Conservation (phyloP, 2,888 invertebrate species). For the Coenonympha glycerion region DNA sequence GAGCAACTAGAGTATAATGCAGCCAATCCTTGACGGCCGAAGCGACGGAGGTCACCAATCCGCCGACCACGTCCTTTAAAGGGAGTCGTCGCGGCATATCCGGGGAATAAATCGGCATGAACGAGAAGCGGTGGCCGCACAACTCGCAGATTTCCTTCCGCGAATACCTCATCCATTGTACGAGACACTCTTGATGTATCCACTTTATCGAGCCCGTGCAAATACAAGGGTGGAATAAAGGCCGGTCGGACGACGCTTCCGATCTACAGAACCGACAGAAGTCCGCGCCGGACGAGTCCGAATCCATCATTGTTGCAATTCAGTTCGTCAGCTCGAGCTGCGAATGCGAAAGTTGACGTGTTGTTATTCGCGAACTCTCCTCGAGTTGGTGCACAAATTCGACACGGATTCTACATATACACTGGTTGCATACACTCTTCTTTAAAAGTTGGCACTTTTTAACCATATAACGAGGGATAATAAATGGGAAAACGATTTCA, state of each 20-base stretch:
- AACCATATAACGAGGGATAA: constrained; percentile 29
- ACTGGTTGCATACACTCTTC: constrained; percentile 5
- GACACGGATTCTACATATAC: constrained; percentile 8
- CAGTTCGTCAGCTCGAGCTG: constrained; percentile 65
- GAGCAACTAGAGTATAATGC: constrained; percentile 96
- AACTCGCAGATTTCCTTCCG: constrained; percentile 99
- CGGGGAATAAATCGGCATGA: constrained; percentile 99
- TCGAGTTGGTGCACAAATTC: constrained; percentile 2
- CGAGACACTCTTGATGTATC: constrained; percentile 98
- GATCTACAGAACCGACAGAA: constrained; percentile 99
- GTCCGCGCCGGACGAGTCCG: constrained; percentile 80
- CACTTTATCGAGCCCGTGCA: constrained; percentile 99
- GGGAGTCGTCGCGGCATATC: constrained; percentile 99
- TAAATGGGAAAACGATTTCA: constrained; percentile 22
- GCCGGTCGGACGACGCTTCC: constrained; percentile 93
- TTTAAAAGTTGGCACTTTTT: constrained; percentile 2
- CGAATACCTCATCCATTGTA: constrained; percentile 99
- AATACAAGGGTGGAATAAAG: constrained; percentile 98
- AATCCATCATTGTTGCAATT: constrained; percentile 68
- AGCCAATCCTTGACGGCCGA: constrained; percentile 97
- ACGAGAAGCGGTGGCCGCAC: constrained; percentile 97
- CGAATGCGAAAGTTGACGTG: constrained; percentile 51
- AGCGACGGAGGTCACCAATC: constrained; percentile 90
- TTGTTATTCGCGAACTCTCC: constrained; percentile 20
- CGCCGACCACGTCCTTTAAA: constrained; percentile 92